Conservation (phyloP, 2,113 vertebrate genomes). For the Apodemus sylvaticus region DNA sequence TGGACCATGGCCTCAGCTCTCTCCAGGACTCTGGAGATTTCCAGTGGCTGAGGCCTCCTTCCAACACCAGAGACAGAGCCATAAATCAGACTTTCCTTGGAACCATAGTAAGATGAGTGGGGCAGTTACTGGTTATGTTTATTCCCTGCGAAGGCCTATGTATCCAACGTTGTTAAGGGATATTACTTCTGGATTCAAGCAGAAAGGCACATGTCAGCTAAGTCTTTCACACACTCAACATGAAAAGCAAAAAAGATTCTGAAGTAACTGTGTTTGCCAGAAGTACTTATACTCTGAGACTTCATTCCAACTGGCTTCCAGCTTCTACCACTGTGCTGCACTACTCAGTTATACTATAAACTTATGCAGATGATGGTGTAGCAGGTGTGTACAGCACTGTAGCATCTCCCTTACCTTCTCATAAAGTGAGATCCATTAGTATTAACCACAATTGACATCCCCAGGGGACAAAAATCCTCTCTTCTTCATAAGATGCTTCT, state of each 20-base stretch:
- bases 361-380: not conserved
- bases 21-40: constrained; percentile 32
- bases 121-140: not conserved
- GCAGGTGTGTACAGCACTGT: too few species aligned
- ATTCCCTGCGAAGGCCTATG: constrained; percentile 24
- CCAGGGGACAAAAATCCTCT: not conserved
- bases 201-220: not conserved
- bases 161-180: constrained; percentile 5
- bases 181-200: constrained; percentile 38
- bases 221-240: not conserved
- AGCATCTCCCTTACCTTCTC: not conserved
- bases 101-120: not conserved
- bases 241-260: constrained; percentile 33
- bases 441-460: not conserved
- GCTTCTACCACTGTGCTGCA: not conserved
- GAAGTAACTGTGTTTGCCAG: not conserved
- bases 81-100: constrained; percentile 56
- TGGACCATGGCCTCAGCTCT: constrained; percentile 35
- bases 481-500: not conserved
- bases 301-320: not conserved
- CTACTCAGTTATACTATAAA: not conserved
- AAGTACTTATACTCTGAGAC: not conserved
- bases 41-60: constrained; percentile 21
- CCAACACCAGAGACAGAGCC: constrained; percentile 44
- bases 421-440: not conserved